Evolutionary conservation across 2,888 invertebrate genomes (phyloP), one percentile per base, ranked within the genome.

Genomic region (Plagodis pulveraria): DNA sequence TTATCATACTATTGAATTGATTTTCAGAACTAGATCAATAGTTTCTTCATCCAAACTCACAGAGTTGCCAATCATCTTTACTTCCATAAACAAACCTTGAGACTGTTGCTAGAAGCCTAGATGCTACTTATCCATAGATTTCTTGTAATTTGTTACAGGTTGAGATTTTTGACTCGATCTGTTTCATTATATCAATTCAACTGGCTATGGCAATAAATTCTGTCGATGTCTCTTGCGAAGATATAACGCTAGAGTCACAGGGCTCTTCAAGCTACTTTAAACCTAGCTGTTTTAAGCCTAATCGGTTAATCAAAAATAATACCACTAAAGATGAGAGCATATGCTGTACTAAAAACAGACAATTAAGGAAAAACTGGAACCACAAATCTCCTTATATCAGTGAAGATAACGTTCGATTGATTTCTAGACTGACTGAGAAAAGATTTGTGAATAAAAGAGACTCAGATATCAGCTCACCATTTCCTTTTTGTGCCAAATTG

Each of bases 381-480:
- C n/a, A 52, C 0, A 77, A 62, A 56, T 85, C 86, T 4, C 86
- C 88, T 0, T 86, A 88, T 61, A 65, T 88, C 2, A 63, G 65
- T 11, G 72, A 69, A 44, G 82, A 87, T 56, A 83, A 72, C 64
- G 63, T 84, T 2, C 81, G 83, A 12, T 50, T 84, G 43, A 65
- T 80, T 33, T 83, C 87, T 34, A 76, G 75, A 64, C 71, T 81
- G n/a, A 81, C 74, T n/a, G 83, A 85, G 65, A 85, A 85, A 64
- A 81, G 74, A 58, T 51, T 77, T n/a, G 47, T 80, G 36, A 79
- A 80, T 9, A 85, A 84, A 65, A 81, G 79, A 65, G 69, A 71
- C 8, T 62, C 75, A 6, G 77, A 82, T 43, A 66, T 81, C 6
- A 57, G 74, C 5, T 84, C 87, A 6, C 87, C 88, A 6, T 84